Base-by-base conservation (phyloP, 1,140 invertebrate genomes). In the Leptinotarsa defecta region DNA sequence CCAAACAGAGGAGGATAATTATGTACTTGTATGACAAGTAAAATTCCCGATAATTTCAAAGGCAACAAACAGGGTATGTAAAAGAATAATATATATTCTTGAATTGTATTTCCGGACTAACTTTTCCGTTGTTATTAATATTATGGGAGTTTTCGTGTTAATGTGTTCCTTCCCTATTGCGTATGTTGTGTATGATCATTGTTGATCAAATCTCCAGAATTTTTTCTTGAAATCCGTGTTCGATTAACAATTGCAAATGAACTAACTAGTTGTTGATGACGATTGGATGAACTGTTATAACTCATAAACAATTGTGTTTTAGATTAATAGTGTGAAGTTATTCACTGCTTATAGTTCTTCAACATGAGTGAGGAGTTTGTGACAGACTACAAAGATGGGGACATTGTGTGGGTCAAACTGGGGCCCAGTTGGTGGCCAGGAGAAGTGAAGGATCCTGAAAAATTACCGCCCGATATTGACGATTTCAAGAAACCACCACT, bases 401-500 rank as follows among this genome's bases (percentile, higher is more conserved):
- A 94, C 78, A 86, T 94, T 70, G 94, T 94, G 70, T 95, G 94
- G 94, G 93, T 94, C 3, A 95, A 95, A 84, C 84, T 94, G 27
- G 89, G 92, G 13, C 88, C 90, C 13, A 91, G 88, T 79, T 94
- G 92, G 90, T 95, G 93, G 93, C 94, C 94, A 49, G 93, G 93
- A 8, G 91, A 93, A 84, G 92, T 94, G 62, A 88, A 90, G 52
- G 89, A 88, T 62, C 84, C 89, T 22, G 87, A 89, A 64, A 89
- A 90, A 82, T 85, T 92, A 64, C 87, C 89, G 71, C 90, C 90
- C 77, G 88, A 92, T 70, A 84, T 92, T 75, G 86, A 87, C 3
- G 87, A 90, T 76, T 89, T 92, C 74, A 91, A 89, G 75, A 93
- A 92, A 80, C 88, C 90, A 49, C 90, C 93, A 2, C 90, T 94